Percentiles rank a stretch among this genome's conserved stretches.
These are phyloP conservation scores for Amphiprion ocellaris DNA, from an alignment of 2,113 vertebrate genomes.

Conservation along the genomic window DNA sequence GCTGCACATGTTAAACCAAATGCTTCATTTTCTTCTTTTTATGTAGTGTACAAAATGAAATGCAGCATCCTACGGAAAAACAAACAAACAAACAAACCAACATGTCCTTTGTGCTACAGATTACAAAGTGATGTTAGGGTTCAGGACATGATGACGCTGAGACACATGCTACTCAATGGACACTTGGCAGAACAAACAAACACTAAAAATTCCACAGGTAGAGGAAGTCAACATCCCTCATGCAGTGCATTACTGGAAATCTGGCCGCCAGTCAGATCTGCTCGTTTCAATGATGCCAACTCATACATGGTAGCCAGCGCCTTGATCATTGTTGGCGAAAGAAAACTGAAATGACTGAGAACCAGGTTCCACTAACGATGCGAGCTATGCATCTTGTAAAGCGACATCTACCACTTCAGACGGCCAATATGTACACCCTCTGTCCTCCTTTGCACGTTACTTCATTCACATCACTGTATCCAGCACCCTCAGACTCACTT, in stretches of 20 bases:
- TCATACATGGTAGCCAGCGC: constrained; percentile 63
- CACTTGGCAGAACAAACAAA: constrained; percentile 59
- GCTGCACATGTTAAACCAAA: constrained; percentile 73
- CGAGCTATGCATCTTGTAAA: constrained; percentile 41
- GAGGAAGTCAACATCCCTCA: constrained; percentile 54
- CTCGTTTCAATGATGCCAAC: constrained; percentile 55
- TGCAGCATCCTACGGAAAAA: constrained; percentile 58
- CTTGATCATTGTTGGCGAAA: constrained; percentile 70
- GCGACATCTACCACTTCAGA: constrained; percentile 41
- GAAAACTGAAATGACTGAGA: background rate
- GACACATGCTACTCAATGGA: constrained; percentile 71
- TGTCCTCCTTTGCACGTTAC: constrained; percentile 13
- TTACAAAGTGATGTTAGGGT: constrained; percentile 58
- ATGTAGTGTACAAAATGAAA: constrained; percentile 67
- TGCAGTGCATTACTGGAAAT: constrained; percentile 48
- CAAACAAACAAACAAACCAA: constrained; percentile 37
- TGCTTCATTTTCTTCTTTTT: constrained; percentile 50
- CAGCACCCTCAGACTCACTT: constrained; percentile 31
- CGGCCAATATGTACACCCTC: constrained; percentile 18
- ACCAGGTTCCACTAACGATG: background rate
- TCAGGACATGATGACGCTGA: constrained; percentile 61
- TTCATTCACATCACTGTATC: constrained; percentile 54
- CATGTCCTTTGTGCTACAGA: constrained; percentile 78
- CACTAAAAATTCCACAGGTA: constrained; percentile 59
- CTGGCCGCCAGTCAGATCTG: constrained; percentile 43